Evolutionary conservation across 2,888 invertebrate species (phyloP), one percentile per base, ranked within the genome.

Genomic region (Ctena decussata): DNA sequence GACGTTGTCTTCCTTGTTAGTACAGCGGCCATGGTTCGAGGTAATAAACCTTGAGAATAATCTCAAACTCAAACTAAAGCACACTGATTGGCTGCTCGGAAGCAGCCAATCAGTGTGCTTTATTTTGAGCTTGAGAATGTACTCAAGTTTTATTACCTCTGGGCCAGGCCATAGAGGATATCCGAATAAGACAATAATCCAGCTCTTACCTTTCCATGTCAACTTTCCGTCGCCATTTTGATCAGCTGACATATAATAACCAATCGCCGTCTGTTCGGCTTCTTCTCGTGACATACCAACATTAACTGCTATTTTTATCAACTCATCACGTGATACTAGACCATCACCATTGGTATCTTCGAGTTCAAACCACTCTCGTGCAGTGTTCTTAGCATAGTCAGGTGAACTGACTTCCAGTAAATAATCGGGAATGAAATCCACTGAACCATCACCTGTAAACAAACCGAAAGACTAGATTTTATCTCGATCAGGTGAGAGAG

Each of bases 391-490:
- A 21, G 90, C 91, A 84, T 91, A 91, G 80, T 93, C 91, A 18
- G 93, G 92, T 0, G 90, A 85, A 44, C 91, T 87, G 39, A 94
- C 88, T 77, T 93, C 93, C 57, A 90, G 80, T 37, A 93, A 71
- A 80, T 93, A 94, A 78, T 94, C 94, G 0, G 94, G 94, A 24
- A 94, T 91, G 76, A 94, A 93, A 53, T 93, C 94, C 11, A 94
- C 92, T 11, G 86, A 85, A 5, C 93, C 92, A 74, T 94, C 91
- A 44, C 91, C 93, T 94, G 77, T 0, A 75, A n/a, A n/a, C n/a
- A n/a, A n/a, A n/a, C n/a, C n/a, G n/a, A n/a, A n/a, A n/a, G n/a
- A n/a, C n/a, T n/a, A n/a, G n/a, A n/a, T n/a, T n/a, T n/a, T n/a
- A n/a, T n/a, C n/a, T n/a, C n/a, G n/a, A n/a, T n/a, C n/a, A n/a